Base-by-base conservation (phyloP, 1,140 invertebrate species). In the Fopius arisanus region DNA sequence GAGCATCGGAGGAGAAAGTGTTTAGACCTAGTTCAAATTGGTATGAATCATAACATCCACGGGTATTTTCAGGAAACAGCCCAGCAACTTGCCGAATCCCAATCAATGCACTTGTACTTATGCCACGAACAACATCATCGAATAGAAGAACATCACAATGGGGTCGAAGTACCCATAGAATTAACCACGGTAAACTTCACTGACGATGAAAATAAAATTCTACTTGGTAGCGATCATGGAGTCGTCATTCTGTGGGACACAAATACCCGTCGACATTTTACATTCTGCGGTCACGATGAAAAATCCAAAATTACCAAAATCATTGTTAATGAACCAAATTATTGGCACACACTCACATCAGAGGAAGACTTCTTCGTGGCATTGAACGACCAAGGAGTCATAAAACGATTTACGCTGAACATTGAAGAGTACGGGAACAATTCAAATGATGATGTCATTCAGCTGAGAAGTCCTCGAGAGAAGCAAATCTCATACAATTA, bases 1-100 rank as follows among this genome's bases (percentile, higher is more conserved):
- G 82, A 89, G 78, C 80, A 88, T 76, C 75, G 88, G 81, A 77
- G 81, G 73, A 79, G 85, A 76, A 72, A 81, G 71, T 82, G 82
- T 66, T 67, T 89, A n/a, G 86, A 88, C 78, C 78, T 90, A 2
- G 70, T 90, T 54, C 88, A 88, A 78, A 86, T 89, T 48, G 89
- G 87, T 0, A 75, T 90, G 65, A 89, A 83, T 72, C 71, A 83
- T 72, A 59, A 84, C 40, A 77, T 80, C 6, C 71, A 82, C 23
- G 87, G 82, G 10, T 84, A 81, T 12, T 72, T 89, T 2, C 79
- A 79, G 43, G 68, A 85, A 37, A 87, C 83, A 37, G 88, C 89
- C 0, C 54, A 72, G n/a, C 40, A 80, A 9, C 78, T 90, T 54
- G 88, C 84, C 40, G 28, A 21, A 12, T 69, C 75, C 23, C 79